These are phyloP conservation scores for Dryobotodes eremita DNA, from an alignment of 2,888 invertebrate species.

Conservation along the genomic window DNA sequence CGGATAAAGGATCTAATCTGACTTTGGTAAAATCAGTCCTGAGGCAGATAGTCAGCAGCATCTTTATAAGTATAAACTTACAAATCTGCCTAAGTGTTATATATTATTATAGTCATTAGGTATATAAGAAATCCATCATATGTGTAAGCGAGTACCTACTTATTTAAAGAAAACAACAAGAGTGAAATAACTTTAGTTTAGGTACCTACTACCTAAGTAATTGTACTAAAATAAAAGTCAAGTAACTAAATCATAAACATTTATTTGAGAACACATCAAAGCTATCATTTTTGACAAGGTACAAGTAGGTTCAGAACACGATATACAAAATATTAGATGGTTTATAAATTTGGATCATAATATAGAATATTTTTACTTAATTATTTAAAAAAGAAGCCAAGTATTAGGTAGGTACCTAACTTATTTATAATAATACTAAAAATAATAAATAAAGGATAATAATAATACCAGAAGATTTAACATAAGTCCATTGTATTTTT, in stretches of 20 bases:
- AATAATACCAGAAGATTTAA: neutral
- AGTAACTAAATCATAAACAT: slow-evolving; percentile 2
- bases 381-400: neutral
- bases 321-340: slow-evolving; percentile 1
- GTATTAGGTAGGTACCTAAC: neutral
- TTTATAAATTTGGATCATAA: neutral
- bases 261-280: neutral
- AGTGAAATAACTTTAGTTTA: neutral
- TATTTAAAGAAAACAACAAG: too few relatives aligned
- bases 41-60: neutral
- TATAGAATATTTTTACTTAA: neutral
- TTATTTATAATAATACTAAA: neutral
- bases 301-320: neutral
- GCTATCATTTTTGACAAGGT: neutral
- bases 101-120: neutral
- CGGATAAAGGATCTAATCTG: too few relatives aligned
- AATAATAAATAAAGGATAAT: neutral
- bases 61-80: neutral
- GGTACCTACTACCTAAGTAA: too few relatives aligned
- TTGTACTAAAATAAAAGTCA: slow-evolving; percentile 8
- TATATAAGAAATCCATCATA: neutral
- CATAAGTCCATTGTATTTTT: neutral
- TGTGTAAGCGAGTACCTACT: too few relatives aligned
- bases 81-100: neutral
- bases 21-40: too few relatives aligned